Evolutionary conservation across 2,113 vertebrate genomes (phyloP).

Genomic region (Cavia porcellus): DNA sequence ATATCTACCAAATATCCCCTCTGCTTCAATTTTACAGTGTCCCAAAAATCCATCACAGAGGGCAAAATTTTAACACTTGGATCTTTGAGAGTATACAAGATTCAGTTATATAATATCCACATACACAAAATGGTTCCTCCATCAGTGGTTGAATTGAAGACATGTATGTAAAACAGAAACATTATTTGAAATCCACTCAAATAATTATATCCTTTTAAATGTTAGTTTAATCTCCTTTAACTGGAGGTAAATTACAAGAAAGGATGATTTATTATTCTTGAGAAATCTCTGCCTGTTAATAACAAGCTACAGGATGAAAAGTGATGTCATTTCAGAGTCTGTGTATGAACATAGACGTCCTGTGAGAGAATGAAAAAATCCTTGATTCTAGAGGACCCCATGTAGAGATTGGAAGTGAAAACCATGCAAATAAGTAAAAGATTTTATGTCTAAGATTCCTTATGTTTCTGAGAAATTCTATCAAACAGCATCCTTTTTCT

Average conservation of each 20-base stretch:
- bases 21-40: too few species aligned
- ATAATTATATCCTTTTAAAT: background rate
- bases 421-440: background rate
- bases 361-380: background rate
- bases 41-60: background rate
- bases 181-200: background rate
- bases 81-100: background rate
- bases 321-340: background rate
- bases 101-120: background rate
- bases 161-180: background rate
- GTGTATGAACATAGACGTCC: background rate
- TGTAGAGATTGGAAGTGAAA: background rate
- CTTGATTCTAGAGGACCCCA: fast-evolving
- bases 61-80: background rate
- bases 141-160: background rate
- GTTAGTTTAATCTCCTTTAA: background rate
- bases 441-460: background rate
- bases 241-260: background rate
- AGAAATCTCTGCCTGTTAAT: background rate
- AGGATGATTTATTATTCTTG: background rate
- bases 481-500: background rate
- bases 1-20: fast-evolving
- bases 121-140: background rate
- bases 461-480: background rate
- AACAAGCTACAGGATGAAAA: background rate